A percentile compares a stretch with the other conserved stretches of the same genome.
Evolutionary conservation across 2,888 invertebrate genomes (phyloP).

Genomic region (Morpho achilles): DNA sequence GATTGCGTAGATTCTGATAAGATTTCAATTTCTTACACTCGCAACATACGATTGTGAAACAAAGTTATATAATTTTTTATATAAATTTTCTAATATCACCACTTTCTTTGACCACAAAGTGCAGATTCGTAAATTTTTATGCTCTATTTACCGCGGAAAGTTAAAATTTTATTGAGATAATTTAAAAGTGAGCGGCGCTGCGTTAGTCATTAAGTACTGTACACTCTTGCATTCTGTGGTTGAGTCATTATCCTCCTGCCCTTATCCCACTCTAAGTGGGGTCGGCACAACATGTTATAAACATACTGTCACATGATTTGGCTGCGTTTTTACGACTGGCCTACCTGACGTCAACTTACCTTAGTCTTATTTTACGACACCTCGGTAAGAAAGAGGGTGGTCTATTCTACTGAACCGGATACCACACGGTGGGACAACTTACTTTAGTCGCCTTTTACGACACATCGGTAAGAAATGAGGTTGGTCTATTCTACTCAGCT

Average conservation of each 20-base stretch:
- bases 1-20: conserved; percentile 72
- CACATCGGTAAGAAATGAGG: no score
- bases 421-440: no score
- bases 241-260: neutral
- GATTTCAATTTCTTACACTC: conserved; percentile 31
- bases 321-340: no score
- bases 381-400: no score
- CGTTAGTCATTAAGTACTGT: conserved; percentile 35
- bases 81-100: conserved; percentile 1
- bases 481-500: no score
- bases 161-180: conserved; percentile 49
- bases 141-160: conserved; percentile 55
- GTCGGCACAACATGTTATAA: no score
- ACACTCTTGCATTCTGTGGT: conserved; percentile 13
- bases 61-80: conserved; percentile 13
- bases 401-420: no score
- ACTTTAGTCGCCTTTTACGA: no score
- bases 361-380: no score
- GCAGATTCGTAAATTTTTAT: conserved; percentile 39
- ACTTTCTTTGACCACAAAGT: neutral
- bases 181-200: conserved; percentile 47
- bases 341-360: no score
- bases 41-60: conserved; percentile 8
- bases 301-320: no score
- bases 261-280: no score